A percentile compares a stretch with the other conserved stretches of the same genome.
phyloP scores from a whole-genome alignment of 2,113 vertebrate genomes.

The crab-eating macaque (Macaca fascicularis) region T2T-MFA8v1.1 NC_088380.1:26615001-26615500 shows the following conservation, averaged over 20 bases:
- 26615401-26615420: neutral
- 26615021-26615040: neutral
- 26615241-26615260: neutral
- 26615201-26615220: neutral
- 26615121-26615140: neutral
- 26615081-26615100: neutral
- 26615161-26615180: neutral
- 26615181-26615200: neutral
- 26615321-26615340: constrained; percentile 24
- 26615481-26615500: neutral
- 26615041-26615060: neutral
- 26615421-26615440: neutral
- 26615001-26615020: neutral
- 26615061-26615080: neutral
- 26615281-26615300: constrained; percentile 49
- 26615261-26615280: constrained; percentile 22
- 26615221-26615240: constrained; percentile 9
- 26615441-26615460: neutral
- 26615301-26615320: constrained; percentile 24
- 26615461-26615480: neutral
- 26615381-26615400: constrained; percentile 43
- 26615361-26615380: constrained; percentile 13
- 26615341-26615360: constrained; percentile 21
- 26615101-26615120: neutral
- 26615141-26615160: neutral